These are phyloP conservation scores for Heliothis peltigera DNA, from an alignment of 2,888 invertebrate species.

Conservation along the genomic window DNA sequence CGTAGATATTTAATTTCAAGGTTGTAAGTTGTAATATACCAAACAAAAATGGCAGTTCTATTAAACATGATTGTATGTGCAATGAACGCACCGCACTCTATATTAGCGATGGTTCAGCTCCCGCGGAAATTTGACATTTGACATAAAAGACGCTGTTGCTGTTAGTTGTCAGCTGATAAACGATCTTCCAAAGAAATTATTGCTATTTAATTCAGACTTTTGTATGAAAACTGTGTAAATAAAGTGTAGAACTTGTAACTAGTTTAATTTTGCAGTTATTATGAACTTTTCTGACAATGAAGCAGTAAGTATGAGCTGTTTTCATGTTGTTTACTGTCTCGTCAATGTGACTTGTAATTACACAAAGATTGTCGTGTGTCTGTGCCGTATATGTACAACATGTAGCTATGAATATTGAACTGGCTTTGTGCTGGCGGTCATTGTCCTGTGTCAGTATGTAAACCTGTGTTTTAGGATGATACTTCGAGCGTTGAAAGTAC, in stretches of 20 bases:
- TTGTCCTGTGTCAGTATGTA: conserved; percentile 1
- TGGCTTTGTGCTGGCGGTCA: conserved; percentile 13
- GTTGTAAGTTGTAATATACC: no score
- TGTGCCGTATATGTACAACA: conserved; percentile 8
- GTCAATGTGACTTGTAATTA: conserved; percentile 38
- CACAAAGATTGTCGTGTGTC: conserved; percentile 30
- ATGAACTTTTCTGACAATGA: conserved; percentile 88
- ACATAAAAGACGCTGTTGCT: conserved; percentile 64
- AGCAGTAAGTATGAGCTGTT: conserved; percentile 78
- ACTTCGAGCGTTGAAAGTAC: conserved; percentile 95
- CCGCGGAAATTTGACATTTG: conserved; percentile 82
- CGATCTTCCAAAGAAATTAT: conserved; percentile 29
- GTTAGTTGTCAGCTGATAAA: conserved; percentile 72
- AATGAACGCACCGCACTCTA: conserved; percentile 31
- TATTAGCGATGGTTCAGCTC: conserved; percentile 46
- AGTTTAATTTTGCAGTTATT: conserved; percentile 20
- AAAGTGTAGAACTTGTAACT: conserved; percentile 8
- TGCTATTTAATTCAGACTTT: conserved; percentile 10
- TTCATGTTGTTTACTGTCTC: conserved; percentile 22
- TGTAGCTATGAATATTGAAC: conserved; percentile 4
- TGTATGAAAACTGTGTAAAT: conserved; percentile 49
- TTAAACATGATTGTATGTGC: not conserved
- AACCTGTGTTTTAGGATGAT: conserved; percentile 88
- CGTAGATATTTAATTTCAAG: no score
- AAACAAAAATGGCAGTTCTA: no score